Percentiles rank a stretch among this genome's conserved stretches.
phyloP scores from a whole-genome alignment of 1,140 invertebrate species.

The Conus betulinus region DNA sequence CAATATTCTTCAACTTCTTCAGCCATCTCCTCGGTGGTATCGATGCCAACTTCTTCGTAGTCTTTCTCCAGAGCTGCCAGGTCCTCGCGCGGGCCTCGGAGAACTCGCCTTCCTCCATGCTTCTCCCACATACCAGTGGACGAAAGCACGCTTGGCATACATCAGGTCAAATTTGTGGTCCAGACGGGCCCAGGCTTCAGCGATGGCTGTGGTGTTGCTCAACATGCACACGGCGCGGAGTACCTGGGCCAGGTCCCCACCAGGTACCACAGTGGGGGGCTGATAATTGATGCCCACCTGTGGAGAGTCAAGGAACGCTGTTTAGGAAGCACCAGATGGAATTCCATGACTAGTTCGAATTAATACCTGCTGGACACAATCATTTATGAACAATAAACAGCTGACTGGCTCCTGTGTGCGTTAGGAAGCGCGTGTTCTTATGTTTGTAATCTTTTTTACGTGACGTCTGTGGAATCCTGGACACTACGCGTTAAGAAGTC shows the following conservation, averaged over 20 bases:
- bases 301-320: not conserved
- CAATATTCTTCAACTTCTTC: conserved; percentile 72
- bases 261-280: conserved; percentile 83
- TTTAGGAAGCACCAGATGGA: too few relatives aligned
- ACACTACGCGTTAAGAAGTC: too few relatives aligned
- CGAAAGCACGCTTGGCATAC: conserved; percentile 82
- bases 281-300: conserved; percentile 62
- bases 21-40: conserved; percentile 81
- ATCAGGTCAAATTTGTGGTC: conserved; percentile 88
- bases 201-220: conserved; percentile 75
- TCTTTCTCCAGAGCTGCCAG: conserved; percentile 79
- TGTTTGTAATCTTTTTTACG: too few relatives aligned
- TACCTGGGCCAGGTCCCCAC: conserved; percentile 66
- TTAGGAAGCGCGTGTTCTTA: too few relatives aligned
- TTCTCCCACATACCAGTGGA: conserved; percentile 79
- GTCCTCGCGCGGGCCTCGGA: conserved; percentile 86
- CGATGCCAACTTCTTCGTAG: conserved; percentile 88
- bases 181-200: conserved; percentile 81
- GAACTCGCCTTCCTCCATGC: conserved; percentile 88
- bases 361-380: too few relatives aligned
- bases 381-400: too few relatives aligned
- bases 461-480: too few relatives aligned
- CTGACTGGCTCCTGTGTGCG: too few relatives aligned
- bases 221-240: conserved; percentile 87
- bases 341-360: too few relatives aligned